Conservation (phyloP, 2,113 vertebrate species). For the Neodontobutis hainanensis region DNA sequence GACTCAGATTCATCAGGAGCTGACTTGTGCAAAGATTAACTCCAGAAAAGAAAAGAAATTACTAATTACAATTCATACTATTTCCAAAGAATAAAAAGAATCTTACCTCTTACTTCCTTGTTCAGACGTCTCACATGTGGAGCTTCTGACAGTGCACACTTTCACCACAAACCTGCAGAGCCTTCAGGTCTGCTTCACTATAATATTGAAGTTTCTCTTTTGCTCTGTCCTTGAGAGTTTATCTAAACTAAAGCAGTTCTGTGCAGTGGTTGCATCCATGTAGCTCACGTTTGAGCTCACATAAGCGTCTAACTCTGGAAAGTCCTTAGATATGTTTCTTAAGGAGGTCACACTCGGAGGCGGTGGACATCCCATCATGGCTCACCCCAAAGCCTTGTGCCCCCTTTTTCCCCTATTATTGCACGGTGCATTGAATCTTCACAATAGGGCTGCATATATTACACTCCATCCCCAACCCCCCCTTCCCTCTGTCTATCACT, state of each 20-base stretch:
- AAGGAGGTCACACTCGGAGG: constrained; percentile 32
- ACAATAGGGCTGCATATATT: constrained; percentile 82
- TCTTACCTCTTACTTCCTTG: constrained; percentile 55
- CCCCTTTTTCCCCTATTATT: constrained; percentile 69
- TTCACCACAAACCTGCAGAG: constrained; percentile 13
- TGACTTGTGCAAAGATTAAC: too few relatives aligned
- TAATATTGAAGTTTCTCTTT: constrained; percentile 24
- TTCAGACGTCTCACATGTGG: neutral
- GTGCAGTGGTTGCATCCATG: neutral
- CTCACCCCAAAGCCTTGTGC: constrained; percentile 23
- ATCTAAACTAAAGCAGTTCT: constrained; percentile 4
- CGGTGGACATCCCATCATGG: constrained; percentile 38
- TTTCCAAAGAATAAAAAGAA: constrained; percentile 1
- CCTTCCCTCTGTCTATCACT: constrained; percentile 51
- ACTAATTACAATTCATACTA: too few relatives aligned
- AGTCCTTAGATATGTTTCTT: constrained; percentile 27
- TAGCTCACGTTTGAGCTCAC: constrained; percentile 2
- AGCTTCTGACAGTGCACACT: neutral
- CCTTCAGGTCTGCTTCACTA: constrained; percentile 1
- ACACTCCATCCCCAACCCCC: constrained; percentile 55
- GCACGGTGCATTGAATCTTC: constrained; percentile 74
- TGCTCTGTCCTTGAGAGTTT: constrained; percentile 34
- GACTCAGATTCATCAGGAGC: too few relatives aligned
- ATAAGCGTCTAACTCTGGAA: constrained; percentile 10
- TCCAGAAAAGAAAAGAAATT: too few relatives aligned